Conservation (phyloP, 2,888 invertebrate genomes). For the Geotrupes spiniger region DNA sequence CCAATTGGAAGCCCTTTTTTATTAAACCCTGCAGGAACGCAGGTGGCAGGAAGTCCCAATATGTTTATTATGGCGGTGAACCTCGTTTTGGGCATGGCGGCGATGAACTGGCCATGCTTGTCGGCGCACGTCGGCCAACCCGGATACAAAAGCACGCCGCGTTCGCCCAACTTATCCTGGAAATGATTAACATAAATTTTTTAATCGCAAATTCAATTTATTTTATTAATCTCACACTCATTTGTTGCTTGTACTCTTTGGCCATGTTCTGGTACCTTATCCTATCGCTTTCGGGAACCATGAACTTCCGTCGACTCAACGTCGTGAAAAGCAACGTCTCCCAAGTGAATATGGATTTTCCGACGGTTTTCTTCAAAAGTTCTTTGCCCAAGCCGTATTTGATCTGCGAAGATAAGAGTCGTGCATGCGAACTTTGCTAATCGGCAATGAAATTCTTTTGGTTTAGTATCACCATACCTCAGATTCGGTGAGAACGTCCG, state of each 20-base stretch:
- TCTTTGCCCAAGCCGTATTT: conserved; percentile 35
- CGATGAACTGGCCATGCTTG: conserved; percentile 61
- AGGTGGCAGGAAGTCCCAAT: conserved; percentile 71
- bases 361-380: conserved; percentile 24
- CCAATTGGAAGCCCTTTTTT: conserved; percentile 67
- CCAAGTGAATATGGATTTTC: conserved; percentile 49
- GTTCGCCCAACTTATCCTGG: conserved; percentile 61
- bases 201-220: too few species aligned
- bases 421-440: conserved; percentile 21
- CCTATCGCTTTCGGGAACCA: too few species aligned
- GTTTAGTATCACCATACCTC: conserved; percentile 5
- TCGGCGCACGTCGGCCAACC: conserved; percentile 64
- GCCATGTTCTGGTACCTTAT: too few species aligned
- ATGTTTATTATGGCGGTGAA: conserved; percentile 70
- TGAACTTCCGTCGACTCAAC: too few species aligned
- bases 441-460: not conserved
- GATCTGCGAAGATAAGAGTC: too few species aligned
- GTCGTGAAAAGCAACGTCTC: conserved; percentile 53
- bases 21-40: conserved; percentile 68
- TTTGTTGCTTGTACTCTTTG: too few species aligned
- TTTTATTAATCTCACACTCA: too few species aligned
- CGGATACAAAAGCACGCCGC: conserved; percentile 74
- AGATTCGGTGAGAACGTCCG: conserved; percentile 10
- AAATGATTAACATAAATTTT: too few species aligned
- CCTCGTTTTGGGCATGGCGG: conserved; percentile 57